Base-by-base conservation (phyloP, 2,797 vertebrate species). In the Octomys mimax region DNA sequence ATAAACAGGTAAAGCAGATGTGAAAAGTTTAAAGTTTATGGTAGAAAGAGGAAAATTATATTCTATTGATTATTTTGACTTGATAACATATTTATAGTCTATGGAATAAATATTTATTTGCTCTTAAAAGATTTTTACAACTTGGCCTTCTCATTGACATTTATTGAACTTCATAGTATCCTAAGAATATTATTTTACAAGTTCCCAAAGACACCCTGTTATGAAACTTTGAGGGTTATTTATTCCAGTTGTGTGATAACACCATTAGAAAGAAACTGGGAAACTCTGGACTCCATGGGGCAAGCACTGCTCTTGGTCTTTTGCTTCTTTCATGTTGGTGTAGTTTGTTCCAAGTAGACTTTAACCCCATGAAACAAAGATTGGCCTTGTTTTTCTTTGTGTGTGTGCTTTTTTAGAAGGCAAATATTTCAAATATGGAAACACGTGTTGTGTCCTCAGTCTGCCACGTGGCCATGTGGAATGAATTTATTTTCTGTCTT, bases 91-190 rank as follows among this genome's bases (percentile, higher is more conserved):
- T 92, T 77, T 18, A 86, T 12, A 16, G 42, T 80, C 61, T 82
- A 21, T 33, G 54, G 6, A 64, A 61, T 39, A 84, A 57, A 78
- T 94, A 54, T 57, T 31, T 70, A 64, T 71, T 46, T 89, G 36
- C 16, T 90, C 81, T 24, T 42, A 85, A 52, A 75, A 89, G 28
- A 89, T 22, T 86, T 92, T 95, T 79, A 84, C 33, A 62, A 71
- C 59, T 61, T 96, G 42, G 24, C 22, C 7, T 79, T 71, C 39
- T 84, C 42, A 62, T 64, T 6, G 11, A 86, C 31, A 68, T 94
- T 93, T 18, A 57, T 18, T 89, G 36, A 88, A 78, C 22, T 73
- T 73, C 82, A 22, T 71, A 52, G 9, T 75, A 12, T 39, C 18
- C 57, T 92, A 31, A 82, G 19, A 70, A 87, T 86, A 68, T 54